These are phyloP conservation scores for Theodoxus fluviatilis DNA, from an alignment of 2,888 invertebrate species.

Conservation along the genomic window DNA sequence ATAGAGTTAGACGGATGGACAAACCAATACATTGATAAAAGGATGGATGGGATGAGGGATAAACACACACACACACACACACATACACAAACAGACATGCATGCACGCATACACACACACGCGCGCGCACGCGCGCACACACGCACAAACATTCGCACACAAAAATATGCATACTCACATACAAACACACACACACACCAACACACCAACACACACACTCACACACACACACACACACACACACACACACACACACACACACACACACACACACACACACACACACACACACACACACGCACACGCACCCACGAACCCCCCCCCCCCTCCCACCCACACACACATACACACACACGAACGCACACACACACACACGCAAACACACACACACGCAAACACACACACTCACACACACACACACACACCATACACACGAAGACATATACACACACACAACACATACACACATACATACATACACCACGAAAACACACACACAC, in stretches of 20 bases:
- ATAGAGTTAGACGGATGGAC: neutral
- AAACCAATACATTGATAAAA: neutral
- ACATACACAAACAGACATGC: neutral
- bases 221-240: neutral
- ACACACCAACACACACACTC: neutral
- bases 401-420: too few species aligned
- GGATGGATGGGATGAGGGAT: neutral
- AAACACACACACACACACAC: neutral
- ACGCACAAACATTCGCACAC: neutral
- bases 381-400: too few species aligned
- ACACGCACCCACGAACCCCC: too few species aligned
- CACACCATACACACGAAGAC: too few species aligned
- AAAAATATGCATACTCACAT: neutral
- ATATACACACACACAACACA: too few species aligned
- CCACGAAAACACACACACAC: too few species aligned
- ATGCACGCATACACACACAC: neutral
- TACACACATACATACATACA: too few species aligned
- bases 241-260: neutral
- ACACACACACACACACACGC: constrained; percentile 5
- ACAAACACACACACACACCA: constrained; percentile 9
- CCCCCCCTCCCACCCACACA: too few species aligned
- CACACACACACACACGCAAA: too few species aligned
- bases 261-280: constrained; percentile 9
- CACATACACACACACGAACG: too few species aligned
- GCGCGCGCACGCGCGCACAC: constrained; percentile 6